phyloP scores from a whole-genome alignment of 2,888 invertebrate species.

The Drosophila helvetica region DNA sequence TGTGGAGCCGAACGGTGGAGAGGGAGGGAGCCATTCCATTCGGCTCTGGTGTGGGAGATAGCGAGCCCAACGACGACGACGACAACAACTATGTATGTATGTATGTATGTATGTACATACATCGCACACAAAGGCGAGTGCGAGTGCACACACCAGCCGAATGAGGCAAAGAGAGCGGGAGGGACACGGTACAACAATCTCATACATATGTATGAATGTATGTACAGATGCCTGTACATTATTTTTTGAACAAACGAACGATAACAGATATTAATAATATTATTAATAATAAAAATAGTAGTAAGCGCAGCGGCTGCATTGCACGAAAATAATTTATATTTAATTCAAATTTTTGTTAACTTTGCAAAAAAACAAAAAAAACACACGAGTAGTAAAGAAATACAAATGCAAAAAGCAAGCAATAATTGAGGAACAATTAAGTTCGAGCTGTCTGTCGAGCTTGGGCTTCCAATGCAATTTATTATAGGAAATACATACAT shows the following conservation, averaged over 20 bases:
- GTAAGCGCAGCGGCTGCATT: slow-evolving; percentile 28
- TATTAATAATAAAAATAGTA: slow-evolving; percentile 34
- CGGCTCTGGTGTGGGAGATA: slow-evolving; percentile 15
- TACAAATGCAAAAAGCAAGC: slow-evolving; percentile 3
- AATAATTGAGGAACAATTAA: slow-evolving; percentile 38
- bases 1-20: slow-evolving; percentile 1
- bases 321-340: slow-evolving; percentile 37
- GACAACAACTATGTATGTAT: slow-evolving; percentile 1
- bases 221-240: slow-evolving; percentile 16
- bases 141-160: slow-evolving; percentile 3
- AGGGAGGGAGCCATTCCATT: slow-evolving; percentile 3
- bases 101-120: slow-evolving; percentile 18
- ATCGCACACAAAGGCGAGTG: slow-evolving; percentile 29
- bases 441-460: background rate
- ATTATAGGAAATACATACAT: slow-evolving; percentile 15
- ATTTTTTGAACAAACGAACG: slow-evolving; percentile 48
- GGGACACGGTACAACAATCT: slow-evolving; percentile 1
- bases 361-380: slow-evolving; percentile 3
- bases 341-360: slow-evolving; percentile 19
- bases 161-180: slow-evolving; percentile 8
- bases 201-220: slow-evolving; percentile 25
- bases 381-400: background rate
- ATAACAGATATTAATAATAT: slow-evolving; percentile 41
- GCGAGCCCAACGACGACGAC: slow-evolving; percentile 2
- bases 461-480: background rate